A percentile compares a stretch with the other conserved stretches of the same genome.
Evolutionary conservation across 2,888 invertebrate genomes (phyloP).

Genomic region (Hartigia nigra): DNA sequence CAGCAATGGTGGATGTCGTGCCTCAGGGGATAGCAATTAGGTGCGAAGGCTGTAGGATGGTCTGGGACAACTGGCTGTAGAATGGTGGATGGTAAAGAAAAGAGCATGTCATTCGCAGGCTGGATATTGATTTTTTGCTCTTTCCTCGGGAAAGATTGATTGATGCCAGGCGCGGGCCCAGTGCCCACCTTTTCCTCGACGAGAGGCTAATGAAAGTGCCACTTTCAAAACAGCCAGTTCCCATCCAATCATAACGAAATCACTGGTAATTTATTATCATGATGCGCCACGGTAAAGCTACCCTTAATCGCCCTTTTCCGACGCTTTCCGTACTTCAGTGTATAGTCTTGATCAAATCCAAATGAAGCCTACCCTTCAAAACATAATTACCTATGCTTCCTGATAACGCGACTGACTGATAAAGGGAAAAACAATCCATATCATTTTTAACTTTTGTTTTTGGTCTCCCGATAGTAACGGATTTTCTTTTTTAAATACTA

Average conservation of each 20-base stretch:
- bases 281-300: not conserved
- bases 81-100: constrained; percentile 5
- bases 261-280: not conserved
- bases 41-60: constrained; percentile 17
- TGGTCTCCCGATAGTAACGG: not conserved
- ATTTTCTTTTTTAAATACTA: not conserved
- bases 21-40: constrained; percentile 18
- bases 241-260: constrained; percentile 5
- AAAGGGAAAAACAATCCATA: not conserved
- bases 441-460: not conserved
- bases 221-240: constrained; percentile 11
- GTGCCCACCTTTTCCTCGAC: constrained; percentile 1
- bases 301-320: not conserved
- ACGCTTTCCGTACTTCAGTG: not conserved
- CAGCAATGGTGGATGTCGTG: not conserved
- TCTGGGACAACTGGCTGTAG: constrained; percentile 18
- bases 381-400: not conserved
- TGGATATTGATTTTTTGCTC: constrained; percentile 21
- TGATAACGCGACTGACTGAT: not conserved
- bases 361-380: not conserved
- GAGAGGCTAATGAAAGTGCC: constrained; percentile 8
- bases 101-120: constrained; percentile 12
- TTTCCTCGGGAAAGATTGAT: constrained; percentile 17
- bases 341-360: not conserved
- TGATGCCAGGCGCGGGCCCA: constrained; percentile 10